Percentiles rank a stretch among this genome's conserved stretches.
These are phyloP conservation scores for Podarcis muralis DNA, from an alignment of 2,113 vertebrate species.

Conservation along the genomic window DNA sequence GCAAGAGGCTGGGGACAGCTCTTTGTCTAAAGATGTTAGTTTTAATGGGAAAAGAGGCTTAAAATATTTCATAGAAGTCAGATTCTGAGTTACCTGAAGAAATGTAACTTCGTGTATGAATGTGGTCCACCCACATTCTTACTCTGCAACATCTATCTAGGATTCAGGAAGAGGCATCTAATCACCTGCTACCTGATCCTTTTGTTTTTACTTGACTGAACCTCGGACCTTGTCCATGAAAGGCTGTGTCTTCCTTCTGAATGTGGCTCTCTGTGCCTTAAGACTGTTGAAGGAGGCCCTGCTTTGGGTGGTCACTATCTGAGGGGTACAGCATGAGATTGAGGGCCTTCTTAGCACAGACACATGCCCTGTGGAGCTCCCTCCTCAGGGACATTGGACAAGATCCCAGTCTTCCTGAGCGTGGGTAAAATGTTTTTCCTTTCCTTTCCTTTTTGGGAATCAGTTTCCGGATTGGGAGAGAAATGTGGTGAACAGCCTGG, in stretches of 20 bases:
- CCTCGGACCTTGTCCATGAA: background rate
- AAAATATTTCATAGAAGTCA: background rate
- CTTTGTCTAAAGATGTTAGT: background rate
- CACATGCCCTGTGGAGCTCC: background rate
- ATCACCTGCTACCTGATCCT: background rate
- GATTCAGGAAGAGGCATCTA: background rate
- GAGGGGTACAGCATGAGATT: background rate
- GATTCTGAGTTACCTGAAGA: background rate
- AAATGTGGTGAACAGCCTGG: background rate
- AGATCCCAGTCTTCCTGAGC: background rate
- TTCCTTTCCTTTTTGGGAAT: background rate
- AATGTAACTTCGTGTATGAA: background rate
- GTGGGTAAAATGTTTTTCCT: background rate
- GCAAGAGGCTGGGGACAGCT: too few species aligned
- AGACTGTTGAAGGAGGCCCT: background rate
- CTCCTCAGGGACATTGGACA: background rate
- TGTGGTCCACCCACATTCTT: background rate
- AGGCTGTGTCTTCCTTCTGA: background rate
- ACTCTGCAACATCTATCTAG: background rate
- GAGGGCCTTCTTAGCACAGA: background rate
- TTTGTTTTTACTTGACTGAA: background rate
- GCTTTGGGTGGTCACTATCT: background rate
- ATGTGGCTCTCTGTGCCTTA: background rate
- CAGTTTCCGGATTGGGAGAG: background rate
- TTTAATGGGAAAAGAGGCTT: background rate